phyloP scores from a whole-genome alignment of 2,888 invertebrate species.

The Scaptomyza caliginosa region DNA sequence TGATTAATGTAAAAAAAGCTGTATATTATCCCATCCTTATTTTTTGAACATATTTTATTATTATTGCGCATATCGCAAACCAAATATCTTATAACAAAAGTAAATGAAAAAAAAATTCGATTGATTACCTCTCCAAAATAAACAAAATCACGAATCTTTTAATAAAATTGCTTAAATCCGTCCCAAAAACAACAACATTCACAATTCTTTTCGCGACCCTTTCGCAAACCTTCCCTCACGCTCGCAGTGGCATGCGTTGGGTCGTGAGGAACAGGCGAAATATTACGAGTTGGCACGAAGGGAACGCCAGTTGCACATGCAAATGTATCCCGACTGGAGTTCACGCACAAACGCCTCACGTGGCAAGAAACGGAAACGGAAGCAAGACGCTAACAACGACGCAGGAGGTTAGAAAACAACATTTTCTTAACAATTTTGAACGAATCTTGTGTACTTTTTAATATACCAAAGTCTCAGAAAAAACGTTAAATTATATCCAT shows the following conservation, averaged over 20 bases:
- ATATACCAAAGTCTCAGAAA: slow-evolving; percentile 12
- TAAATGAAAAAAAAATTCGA: background rate
- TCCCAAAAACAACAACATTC: slow-evolving; percentile 10
- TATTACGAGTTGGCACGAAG: slow-evolving; percentile 99
- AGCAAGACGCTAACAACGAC: slow-evolving; percentile 96
- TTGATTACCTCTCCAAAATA: background rate
- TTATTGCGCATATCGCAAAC: background rate
- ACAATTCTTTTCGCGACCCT: slow-evolving; percentile 31
- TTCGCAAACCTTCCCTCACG: slow-evolving; percentile 19
- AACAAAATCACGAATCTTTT: background rate
- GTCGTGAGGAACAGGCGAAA: slow-evolving; percentile 99
- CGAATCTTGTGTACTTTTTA: slow-evolving; percentile 32
- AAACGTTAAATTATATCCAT: background rate
- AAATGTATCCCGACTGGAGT: slow-evolving; percentile 99
- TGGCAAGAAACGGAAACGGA: slow-evolving; percentile 99
- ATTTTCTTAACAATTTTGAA: slow-evolving; percentile 52
- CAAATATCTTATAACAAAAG: background rate
- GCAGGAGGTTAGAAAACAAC: slow-evolving; percentile 89
- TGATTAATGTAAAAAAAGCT: background rate
- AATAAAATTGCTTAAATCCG: slow-evolving; percentile 3
- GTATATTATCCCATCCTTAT: background rate
- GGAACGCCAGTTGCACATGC: slow-evolving; percentile 99
- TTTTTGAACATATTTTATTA: background rate
- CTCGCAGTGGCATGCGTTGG: slow-evolving; percentile 98
- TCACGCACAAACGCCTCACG: slow-evolving; percentile 99